A percentile compares a stretch with the other conserved stretches of the same genome.
These are phyloP conservation scores for Mesitornis unicolor DNA, from an alignment of 2,113 vertebrate species.

Conservation along the genomic window DNA sequence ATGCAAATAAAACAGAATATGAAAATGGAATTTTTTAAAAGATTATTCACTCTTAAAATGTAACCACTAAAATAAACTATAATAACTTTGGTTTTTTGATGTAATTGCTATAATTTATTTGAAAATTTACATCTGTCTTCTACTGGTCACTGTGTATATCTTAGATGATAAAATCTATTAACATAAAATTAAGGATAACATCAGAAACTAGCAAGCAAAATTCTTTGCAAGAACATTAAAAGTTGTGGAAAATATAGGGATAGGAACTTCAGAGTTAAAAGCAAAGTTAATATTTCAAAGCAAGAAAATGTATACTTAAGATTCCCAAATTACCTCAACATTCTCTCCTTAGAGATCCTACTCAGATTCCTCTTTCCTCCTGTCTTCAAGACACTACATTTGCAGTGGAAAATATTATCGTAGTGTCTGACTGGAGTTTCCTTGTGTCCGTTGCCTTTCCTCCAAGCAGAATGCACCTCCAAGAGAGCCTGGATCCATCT, in stretches of 20 bases:
- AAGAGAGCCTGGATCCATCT: background rate
- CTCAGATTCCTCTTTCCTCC: background rate
- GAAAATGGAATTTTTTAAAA: background rate
- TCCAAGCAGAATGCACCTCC: background rate
- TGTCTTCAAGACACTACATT: background rate
- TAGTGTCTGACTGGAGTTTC: background rate
- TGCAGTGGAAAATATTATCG: rapidly evolving
- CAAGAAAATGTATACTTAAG: background rate
- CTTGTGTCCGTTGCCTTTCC: background rate
- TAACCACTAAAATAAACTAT: constrained; percentile 7
- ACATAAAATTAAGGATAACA: background rate
- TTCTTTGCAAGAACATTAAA: background rate
- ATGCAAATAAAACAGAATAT: constrained; percentile 43
- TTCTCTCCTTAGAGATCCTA: background rate
- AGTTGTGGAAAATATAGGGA: background rate
- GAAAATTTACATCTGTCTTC: background rate
- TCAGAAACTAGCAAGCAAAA: background rate
- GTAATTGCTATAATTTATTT: constrained; percentile 36
- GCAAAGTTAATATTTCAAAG: background rate
- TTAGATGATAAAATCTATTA: constrained; percentile 4
- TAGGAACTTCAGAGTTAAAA: background rate
- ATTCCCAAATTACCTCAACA: background rate
- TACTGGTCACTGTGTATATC: background rate
- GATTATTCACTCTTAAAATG: background rate
- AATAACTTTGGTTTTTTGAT: constrained; percentile 21